phyloP scores from a whole-genome alignment of 2,113 vertebrate genomes.

The Prochilodus magdalenae region DNA sequence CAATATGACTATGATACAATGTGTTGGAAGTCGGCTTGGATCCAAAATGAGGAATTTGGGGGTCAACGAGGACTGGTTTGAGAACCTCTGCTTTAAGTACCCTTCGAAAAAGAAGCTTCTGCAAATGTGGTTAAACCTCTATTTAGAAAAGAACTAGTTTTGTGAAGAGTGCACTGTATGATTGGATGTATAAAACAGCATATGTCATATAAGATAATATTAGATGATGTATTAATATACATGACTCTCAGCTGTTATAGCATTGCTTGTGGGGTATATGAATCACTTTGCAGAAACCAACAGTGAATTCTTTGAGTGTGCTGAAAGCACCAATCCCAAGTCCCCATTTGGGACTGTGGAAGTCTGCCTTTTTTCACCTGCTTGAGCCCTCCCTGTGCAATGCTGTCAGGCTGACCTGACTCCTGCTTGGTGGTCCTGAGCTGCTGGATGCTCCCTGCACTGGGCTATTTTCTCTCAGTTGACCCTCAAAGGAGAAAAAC shows the following conservation, averaged over 20 bases:
- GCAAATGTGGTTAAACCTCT: no score
- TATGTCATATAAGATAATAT: no score
- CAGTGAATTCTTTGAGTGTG: neutral
- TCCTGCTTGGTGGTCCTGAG: constrained; percentile 54
- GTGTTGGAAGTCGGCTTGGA: no score
- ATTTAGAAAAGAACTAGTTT: no score
- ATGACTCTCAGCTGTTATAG: neutral
- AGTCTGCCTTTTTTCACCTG: constrained; percentile 25
- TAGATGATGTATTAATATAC: no score
- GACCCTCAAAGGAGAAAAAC: constrained; percentile 34
- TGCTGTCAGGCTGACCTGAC: constrained; percentile 48
- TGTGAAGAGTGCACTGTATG: no score
- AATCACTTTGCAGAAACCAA: constrained; percentile 12
- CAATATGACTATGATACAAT: no score
- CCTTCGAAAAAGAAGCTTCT: no score
- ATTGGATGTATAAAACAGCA: no score
- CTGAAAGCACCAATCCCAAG: constrained; percentile 21
- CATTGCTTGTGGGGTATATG: neutral
- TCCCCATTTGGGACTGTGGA: constrained; percentile 2
- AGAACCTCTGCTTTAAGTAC: no score
- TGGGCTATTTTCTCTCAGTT: constrained; percentile 58
- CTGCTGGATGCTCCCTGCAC: constrained; percentile 44
- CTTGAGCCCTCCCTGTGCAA: constrained; percentile 1
- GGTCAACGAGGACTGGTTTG: no score
- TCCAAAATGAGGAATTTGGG: no score